A percentile compares a stretch with the other conserved stretches of the same genome.
Conservation (phyloP, 2,797 vertebrate genomes). For the Cyprinodon diabolis region DNA sequence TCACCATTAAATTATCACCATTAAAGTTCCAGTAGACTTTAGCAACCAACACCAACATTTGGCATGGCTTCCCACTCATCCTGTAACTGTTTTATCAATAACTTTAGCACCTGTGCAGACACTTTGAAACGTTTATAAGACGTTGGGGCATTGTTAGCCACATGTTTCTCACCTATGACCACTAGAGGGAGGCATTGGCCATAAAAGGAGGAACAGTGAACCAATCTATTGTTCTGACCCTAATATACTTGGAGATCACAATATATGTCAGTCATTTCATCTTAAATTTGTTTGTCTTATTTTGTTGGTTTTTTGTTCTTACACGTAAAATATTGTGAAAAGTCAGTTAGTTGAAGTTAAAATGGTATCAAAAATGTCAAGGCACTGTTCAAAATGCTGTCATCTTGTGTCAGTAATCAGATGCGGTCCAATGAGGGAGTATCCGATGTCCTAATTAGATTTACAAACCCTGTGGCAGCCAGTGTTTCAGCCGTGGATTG, state of each 20-base stretch:
- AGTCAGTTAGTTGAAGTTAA: constrained; percentile 19
- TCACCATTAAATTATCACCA: not conserved
- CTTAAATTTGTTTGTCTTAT: not conserved
- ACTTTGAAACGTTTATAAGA: no score
- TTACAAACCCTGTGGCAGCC: constrained; percentile 73
- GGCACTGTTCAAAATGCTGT: constrained; percentile 58
- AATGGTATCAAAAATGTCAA: constrained; percentile 29
- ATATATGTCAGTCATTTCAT: not conserved
- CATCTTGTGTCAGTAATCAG: constrained; percentile 69
- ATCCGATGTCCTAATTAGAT: constrained; percentile 84
- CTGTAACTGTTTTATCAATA: not conserved
- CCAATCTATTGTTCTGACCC: not conserved
- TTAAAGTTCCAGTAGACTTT: not conserved
- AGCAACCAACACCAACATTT: no score
- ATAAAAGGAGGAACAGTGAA: not conserved
- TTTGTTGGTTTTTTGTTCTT: not conserved
- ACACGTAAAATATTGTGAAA: not conserved
- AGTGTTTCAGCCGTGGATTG: constrained; percentile 74
- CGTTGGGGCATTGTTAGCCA: not conserved
- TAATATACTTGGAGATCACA: not conserved
- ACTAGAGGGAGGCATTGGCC: constrained; percentile 61
- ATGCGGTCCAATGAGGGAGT: constrained; percentile 57
- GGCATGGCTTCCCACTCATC: no score
- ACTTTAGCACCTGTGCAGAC: not conserved
- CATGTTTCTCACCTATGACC: constrained; percentile 13